Conservation (phyloP, 2,888 invertebrate species). For the Neelides folsomi region DNA sequence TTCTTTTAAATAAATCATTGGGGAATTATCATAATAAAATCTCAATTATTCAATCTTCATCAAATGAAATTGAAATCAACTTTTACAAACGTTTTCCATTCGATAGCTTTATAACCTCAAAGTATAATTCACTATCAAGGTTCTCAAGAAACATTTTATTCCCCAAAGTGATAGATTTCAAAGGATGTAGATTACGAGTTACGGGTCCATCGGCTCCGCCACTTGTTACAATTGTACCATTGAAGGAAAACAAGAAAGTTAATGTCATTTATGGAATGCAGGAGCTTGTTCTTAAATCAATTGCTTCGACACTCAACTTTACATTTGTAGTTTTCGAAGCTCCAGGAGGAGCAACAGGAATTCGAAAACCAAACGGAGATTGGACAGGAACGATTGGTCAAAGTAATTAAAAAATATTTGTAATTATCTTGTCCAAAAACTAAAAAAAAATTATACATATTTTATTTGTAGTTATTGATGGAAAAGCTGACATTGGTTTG, state of each 20-base stretch:
- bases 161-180: constrained; percentile 23
- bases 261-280: constrained; percentile 27
- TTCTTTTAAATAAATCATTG: too few species aligned
- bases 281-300: constrained; percentile 14
- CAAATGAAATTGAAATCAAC: neutral
- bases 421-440: too few species aligned
- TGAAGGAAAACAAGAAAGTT: constrained; percentile 10
- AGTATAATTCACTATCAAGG: too few species aligned
- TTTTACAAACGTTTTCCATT: too few species aligned
- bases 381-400: constrained; percentile 32
- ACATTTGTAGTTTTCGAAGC: constrained; percentile 15
- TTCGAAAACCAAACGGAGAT: constrained; percentile 17
- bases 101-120: too few species aligned
- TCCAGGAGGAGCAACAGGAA: constrained; percentile 24
- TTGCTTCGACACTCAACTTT: constrained; percentile 22
- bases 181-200: constrained; percentile 16
- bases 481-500: constrained; percentile 24
- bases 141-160: constrained; percentile 12
- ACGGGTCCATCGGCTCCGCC: constrained; percentile 27
- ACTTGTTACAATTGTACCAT: constrained; percentile 17
- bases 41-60: neutral
- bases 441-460: too few species aligned
- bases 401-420: neutral
- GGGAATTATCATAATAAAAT: too few species aligned
- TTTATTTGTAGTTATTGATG: constrained; percentile 10